Conservation (phyloP, 1,140 invertebrate genomes). For the Halyomorpha halys region DNA sequence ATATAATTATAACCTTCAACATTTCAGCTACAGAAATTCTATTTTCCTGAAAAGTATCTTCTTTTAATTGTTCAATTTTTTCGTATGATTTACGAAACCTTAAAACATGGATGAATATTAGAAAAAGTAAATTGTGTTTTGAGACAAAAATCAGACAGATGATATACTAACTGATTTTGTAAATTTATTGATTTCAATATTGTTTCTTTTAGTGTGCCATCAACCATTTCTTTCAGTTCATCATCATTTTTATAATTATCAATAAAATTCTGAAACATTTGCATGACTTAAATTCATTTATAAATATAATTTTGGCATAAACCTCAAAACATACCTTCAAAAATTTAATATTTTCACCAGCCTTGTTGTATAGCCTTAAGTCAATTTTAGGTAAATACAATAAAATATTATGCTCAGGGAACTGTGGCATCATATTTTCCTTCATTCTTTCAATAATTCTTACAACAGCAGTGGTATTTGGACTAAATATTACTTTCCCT, state of each 20-base stretch:
- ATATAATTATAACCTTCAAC: constrained; percentile 13
- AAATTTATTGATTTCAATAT: no score
- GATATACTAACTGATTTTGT: no score
- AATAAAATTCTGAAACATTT: not conserved
- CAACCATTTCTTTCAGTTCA: no score
- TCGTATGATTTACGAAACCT: not conserved
- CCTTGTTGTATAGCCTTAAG: not conserved
- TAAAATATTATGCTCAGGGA: not conserved
- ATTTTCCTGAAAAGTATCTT: not conserved
- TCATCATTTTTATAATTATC: constrained; percentile 1
- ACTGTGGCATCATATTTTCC: constrained; percentile 7
- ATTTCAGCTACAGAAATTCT: constrained; percentile 9
- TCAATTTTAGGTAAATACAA: not conserved
- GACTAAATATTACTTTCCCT: constrained; percentile 32
- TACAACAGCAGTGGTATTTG: constrained; percentile 25
- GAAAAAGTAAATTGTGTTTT: no score
- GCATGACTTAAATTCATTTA: constrained; percentile 6
- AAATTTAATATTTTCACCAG: not conserved
- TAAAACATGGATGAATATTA: no score
- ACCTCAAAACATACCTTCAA: not conserved
- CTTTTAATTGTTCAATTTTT: constrained; percentile 10
- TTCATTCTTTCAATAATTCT: constrained; percentile 28
- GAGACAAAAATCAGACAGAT: no score
- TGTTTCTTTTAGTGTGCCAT: no score
- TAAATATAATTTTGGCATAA: constrained; percentile 3